phyloP scores from a whole-genome alignment of 2,113 vertebrate species.

The Cyprichromis sp. region DNA sequence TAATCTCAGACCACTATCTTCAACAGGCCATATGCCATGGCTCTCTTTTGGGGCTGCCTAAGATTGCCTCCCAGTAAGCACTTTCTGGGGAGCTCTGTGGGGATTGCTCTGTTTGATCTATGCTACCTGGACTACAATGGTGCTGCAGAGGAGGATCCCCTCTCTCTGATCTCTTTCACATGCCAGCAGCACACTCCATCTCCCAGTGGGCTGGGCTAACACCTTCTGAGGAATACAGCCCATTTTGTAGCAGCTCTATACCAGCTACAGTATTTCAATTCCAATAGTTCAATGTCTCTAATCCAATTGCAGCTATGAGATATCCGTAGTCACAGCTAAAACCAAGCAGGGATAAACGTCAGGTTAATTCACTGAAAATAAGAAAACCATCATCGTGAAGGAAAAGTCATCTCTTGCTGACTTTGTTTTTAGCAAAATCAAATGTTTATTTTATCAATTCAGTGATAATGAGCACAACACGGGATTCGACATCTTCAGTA shows the following conservation, averaged over 20 bases:
- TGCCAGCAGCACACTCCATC: slow-evolving; percentile 17
- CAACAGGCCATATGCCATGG: slow-evolving; percentile 59
- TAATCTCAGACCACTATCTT: slow-evolving; percentile 63
- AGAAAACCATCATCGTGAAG: neutral
- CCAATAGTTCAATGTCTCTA: slow-evolving; percentile 28
- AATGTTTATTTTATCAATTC: neutral
- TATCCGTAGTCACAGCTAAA: slow-evolving; percentile 1
- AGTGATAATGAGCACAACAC: neutral
- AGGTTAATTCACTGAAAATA: neutral
- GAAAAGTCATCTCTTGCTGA: neutral
- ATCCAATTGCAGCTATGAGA: slow-evolving; percentile 41
- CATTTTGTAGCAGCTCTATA: slow-evolving; percentile 25
- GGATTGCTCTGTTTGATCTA: slow-evolving; percentile 60
- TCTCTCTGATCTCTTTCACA: slow-evolving; percentile 52
- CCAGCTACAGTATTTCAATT: slow-evolving; percentile 11
- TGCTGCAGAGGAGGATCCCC: slow-evolving; percentile 39
- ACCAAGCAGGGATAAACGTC: neutral
- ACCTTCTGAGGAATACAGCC: slow-evolving; percentile 47
- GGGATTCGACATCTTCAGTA: neutral
- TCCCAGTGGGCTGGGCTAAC: slow-evolving; percentile 32
- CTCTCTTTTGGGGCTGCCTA: slow-evolving; percentile 33
- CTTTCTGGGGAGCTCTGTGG: slow-evolving; percentile 52
- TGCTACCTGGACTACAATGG: slow-evolving; percentile 58
- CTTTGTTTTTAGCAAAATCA: neutral
- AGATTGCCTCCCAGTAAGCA: slow-evolving; percentile 60